phyloP scores from a whole-genome alignment of 2,888 invertebrate species.

The Polyommatus icarus region DNA sequence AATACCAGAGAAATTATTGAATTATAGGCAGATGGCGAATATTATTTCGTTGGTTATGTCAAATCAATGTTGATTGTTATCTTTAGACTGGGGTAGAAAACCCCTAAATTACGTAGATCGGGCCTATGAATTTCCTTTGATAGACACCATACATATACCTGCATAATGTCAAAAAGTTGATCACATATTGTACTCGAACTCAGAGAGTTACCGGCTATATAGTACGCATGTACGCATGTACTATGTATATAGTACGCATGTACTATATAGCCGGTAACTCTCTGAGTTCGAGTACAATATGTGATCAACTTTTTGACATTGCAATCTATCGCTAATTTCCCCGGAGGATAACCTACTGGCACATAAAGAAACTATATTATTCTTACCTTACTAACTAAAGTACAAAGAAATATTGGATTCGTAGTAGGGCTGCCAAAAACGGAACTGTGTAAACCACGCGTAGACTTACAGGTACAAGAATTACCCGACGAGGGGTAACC shows the following conservation, averaged over 20 bases:
- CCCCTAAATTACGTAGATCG: too few relatives aligned
- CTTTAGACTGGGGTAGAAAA: too few relatives aligned
- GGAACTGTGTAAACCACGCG: background rate
- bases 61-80: too few relatives aligned
- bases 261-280: slow-evolving; percentile 10
- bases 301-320: slow-evolving; percentile 74
- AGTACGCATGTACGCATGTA: too few relatives aligned
- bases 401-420: slow-evolving; percentile 31
- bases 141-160: background rate
- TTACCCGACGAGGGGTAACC: background rate
- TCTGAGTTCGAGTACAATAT: slow-evolving; percentile 60
- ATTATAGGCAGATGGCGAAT: too few relatives aligned
- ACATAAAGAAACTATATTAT: slow-evolving; percentile 74
- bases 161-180: too few relatives aligned
- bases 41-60: too few relatives aligned
- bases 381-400: slow-evolving; percentile 51
- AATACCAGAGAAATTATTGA: too few relatives aligned
- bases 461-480: background rate
- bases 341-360: slow-evolving; percentile 66
- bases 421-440: slow-evolving; percentile 1
- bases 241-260: too few relatives aligned
- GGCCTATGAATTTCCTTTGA: too few relatives aligned
- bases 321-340: slow-evolving; percentile 76
- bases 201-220: too few relatives aligned
- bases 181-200: too few relatives aligned